Evolutionary conservation across 92 coral and sea anemone species (phyloP).

Genomic region (Epizoanthus rinbou): DNA sequence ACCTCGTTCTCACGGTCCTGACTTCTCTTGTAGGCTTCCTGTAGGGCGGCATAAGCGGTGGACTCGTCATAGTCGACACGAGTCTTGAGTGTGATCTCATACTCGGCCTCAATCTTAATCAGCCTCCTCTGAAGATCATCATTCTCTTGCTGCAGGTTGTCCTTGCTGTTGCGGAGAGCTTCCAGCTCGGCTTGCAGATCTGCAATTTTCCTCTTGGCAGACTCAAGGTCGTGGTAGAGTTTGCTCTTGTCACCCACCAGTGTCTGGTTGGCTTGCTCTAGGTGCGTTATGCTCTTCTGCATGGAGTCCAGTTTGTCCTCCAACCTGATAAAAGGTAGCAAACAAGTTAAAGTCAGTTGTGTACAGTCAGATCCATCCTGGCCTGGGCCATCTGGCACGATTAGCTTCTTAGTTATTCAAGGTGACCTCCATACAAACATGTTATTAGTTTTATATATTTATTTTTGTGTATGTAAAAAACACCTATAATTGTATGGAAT

Average conservation of each 20-base stretch:
- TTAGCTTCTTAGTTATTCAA: too few species aligned
- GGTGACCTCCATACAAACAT: too few species aligned
- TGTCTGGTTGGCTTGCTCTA: conserved; percentile 86
- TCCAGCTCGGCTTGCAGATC: conserved; percentile 93
- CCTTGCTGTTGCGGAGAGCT: conserved; percentile 80
- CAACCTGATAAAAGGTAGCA: conserved; percentile 37
- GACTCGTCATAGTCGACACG: conserved; percentile 82
- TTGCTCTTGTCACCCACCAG: conserved; percentile 82
- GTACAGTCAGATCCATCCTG: too few species aligned
- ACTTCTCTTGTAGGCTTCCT: conserved; percentile 91
- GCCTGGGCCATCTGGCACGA: too few species aligned
- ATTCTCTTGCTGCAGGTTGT: conserved; percentile 75
- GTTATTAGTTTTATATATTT: too few species aligned
- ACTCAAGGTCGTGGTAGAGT: conserved; percentile 79
- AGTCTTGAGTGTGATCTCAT: conserved; percentile 82
- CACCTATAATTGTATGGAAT: too few species aligned
- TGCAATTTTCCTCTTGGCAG: conserved; percentile 78
- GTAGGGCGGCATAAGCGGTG: conserved; percentile 82
- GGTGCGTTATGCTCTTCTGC: conserved; percentile 83
- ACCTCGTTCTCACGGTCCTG: conserved; percentile 97
- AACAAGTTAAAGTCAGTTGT: not conserved
- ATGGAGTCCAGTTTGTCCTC: conserved; percentile 88
- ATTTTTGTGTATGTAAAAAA: too few species aligned
- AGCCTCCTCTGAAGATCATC: conserved; percentile 83
- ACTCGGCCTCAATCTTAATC: conserved; percentile 89